Conservation (phyloP, 2,888 invertebrate species). For the Polydrusus cervinus region DNA sequence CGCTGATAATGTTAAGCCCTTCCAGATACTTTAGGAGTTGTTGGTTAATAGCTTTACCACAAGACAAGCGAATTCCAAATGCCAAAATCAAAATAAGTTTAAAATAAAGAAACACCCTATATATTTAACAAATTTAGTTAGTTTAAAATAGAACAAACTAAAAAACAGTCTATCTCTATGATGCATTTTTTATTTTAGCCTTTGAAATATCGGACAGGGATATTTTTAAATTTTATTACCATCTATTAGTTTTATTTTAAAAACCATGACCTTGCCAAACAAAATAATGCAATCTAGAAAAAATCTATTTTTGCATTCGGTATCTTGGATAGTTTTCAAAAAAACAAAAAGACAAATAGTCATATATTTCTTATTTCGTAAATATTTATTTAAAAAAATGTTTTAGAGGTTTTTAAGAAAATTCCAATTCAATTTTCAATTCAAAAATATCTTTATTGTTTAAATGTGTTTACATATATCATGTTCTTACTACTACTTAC, state of each 20-base stretch:
- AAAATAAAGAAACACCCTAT: too few species aligned
- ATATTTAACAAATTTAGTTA: background rate
- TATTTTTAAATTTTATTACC: constrained; percentile 43
- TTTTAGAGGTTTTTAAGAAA: background rate
- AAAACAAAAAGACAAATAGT: constrained; percentile 16
- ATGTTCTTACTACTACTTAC: too few species aligned
- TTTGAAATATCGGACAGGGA: constrained; percentile 22
- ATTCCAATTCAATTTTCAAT: too few species aligned
- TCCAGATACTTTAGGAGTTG: too few species aligned
- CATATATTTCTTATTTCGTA: background rate
- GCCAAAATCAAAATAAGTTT: too few species aligned
- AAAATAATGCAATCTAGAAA: constrained; percentile 45
- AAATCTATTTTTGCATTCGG: constrained; percentile 45
- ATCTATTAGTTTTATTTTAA: constrained; percentile 49
- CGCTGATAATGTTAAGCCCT: too few species aligned
- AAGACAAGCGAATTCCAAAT: too few species aligned
- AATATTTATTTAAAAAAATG: constrained; percentile 16
- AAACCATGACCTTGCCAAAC: constrained; percentile 52
- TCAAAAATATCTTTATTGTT: too few species aligned
- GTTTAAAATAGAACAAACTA: constrained; percentile 10
- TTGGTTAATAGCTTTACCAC: too few species aligned
- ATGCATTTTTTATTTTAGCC: constrained; percentile 38
- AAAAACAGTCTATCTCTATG: constrained; percentile 23
- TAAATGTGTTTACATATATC: too few species aligned
- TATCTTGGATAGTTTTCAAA: constrained; percentile 48